A percentile compares a stretch with the other conserved stretches of the same genome.
Evolutionary conservation across 2,888 invertebrate genomes (phyloP).

Genomic region (Synergus laeviventris): DNA sequence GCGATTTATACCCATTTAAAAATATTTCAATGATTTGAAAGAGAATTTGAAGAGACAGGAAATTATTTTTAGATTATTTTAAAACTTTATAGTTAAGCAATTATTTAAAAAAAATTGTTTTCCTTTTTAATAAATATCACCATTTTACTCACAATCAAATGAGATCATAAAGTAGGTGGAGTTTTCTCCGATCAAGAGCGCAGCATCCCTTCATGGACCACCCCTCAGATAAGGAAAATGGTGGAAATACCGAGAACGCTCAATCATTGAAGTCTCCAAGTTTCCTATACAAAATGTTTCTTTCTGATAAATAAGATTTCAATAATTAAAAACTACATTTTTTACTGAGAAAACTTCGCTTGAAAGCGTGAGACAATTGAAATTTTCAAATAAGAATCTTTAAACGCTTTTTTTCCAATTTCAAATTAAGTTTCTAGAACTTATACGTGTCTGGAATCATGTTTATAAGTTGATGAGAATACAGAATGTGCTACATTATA

Average conservation of each 20-base stretch:
- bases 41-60: too few relatives aligned
- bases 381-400: too few relatives aligned
- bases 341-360: too few relatives aligned
- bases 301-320: not conserved
- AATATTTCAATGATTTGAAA: too few relatives aligned
- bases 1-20: too few relatives aligned
- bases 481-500: not conserved
- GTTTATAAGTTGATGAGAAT: constrained; percentile 5
- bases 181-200: constrained; percentile 12
- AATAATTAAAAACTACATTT: too few relatives aligned
- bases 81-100: too few relatives aligned
- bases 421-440: not conserved
- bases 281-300: not conserved
- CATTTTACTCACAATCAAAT: not conserved
- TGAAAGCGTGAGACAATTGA: too few relatives aligned
- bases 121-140: not conserved
- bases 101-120: not conserved
- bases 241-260: not conserved
- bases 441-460: not conserved
- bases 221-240: constrained; percentile 16
- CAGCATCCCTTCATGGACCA: constrained; percentile 37
- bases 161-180: constrained; percentile 21
- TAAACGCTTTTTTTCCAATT: too few relatives aligned
- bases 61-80: too few relatives aligned
- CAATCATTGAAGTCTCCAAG: constrained; percentile 28